Evolutionary conservation across 2,113 vertebrate genomes (phyloP).

Genomic region (Progne subis): DNA sequence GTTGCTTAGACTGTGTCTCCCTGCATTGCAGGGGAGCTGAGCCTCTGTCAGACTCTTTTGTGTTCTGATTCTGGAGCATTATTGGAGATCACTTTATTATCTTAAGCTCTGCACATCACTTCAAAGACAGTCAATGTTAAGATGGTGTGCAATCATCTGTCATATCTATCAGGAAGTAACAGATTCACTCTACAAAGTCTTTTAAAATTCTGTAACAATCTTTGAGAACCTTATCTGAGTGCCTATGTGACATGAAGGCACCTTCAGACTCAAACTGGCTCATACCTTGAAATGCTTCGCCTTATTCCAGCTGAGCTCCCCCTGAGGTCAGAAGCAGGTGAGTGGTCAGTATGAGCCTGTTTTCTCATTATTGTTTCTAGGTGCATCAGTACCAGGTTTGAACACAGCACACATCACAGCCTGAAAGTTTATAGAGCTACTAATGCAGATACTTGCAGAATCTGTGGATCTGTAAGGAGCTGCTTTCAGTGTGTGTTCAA

Average conservation of each 20-base stretch:
- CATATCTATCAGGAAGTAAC: neutral
- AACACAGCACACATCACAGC: neutral
- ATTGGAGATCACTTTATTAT: neutral
- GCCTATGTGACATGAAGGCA: neutral
- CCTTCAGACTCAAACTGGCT: neutral
- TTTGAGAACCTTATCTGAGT: neutral
- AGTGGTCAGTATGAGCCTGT: neutral
- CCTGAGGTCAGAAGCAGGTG: neutral
- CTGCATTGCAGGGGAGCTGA: neutral
- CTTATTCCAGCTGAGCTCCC: neutral
- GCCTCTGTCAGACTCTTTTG: neutral
- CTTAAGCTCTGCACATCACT: neutral
- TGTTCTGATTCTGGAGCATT: neutral
- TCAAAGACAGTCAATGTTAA: neutral
- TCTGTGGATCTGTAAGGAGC: neutral
- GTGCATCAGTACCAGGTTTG: neutral
- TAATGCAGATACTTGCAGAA: neutral
- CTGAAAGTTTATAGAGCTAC: neutral
- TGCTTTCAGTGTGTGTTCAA: neutral
- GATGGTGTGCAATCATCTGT: neutral
- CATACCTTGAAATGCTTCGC: neutral
- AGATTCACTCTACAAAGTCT: neutral
- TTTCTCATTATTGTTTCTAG: neutral
- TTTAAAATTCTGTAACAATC: neutral
- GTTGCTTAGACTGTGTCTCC: neutral